Base-by-base conservation (phyloP, 2,888 invertebrate species). In the Rhagium mordax region DNA sequence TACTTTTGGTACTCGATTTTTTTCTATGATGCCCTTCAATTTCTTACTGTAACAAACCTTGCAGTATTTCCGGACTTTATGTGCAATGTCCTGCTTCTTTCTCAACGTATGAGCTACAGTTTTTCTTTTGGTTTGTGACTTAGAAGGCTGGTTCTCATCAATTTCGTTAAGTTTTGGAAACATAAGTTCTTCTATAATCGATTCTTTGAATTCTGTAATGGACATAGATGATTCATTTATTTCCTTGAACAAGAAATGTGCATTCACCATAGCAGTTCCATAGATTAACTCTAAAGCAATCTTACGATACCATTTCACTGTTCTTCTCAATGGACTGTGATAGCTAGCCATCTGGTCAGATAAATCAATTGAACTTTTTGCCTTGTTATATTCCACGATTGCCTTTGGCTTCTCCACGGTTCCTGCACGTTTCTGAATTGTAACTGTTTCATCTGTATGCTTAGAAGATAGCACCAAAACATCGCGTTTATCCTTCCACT, bases 401-500 rank as follows among this genome's bases (percentile, higher is more conserved):
- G 73, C 79, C 21, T 18, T 18, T 6, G 51, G 16, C 7, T 51
- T 51, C 7, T 53, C 8, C 48, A 78, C 72, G 18, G 76, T 78
- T 27, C 47, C 68, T 13, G 41, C 48, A 1, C 59, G 33, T 21
- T 3, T 68, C 10, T 47, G 1, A 5, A 47, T 24, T 4, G 55
- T 21, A 10, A 13, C 47, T 21, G 49, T 59, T 51, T 55, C 68
- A 66, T 61, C 70, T 41, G 62, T 76, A 74, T 85, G 81, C 68
- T 80, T 81, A 53, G 82, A 84, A 51, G 79, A 79, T 21, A 85
- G 78, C 70, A 83, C 70, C 29, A 84, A 74, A 21, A 85, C 78
- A 59, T 83, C 81, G 24, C 83, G 73, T 71, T 83, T 84, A 68
- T 85, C 82, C 64, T 76, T 77, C 81, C 84, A 85, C 70, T 83